A percentile compares a stretch with the other conserved stretches of the same genome.
Evolutionary conservation across 1,140 invertebrate genomes (phyloP).

Genomic region (Drosophila fuyamai): DNA sequence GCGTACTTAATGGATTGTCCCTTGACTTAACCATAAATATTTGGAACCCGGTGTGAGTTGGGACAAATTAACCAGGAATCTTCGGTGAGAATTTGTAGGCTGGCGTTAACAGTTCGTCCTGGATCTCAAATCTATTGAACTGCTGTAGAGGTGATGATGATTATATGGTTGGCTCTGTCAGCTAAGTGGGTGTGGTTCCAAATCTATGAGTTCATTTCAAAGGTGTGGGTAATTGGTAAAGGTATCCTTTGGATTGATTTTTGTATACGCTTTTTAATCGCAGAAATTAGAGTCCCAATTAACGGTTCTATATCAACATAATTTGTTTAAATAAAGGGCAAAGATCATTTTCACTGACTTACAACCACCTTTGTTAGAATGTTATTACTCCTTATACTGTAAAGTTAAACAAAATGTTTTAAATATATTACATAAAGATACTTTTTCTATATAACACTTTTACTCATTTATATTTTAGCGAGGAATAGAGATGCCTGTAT

Average conservation of each 20-base stretch:
- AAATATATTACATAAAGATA: too few species aligned
- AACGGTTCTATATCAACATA: too few species aligned
- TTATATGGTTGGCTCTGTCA: slow-evolving; percentile 32
- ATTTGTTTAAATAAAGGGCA: too few species aligned
- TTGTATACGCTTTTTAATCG: not conserved
- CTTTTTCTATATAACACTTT: too few species aligned
- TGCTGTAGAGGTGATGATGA: slow-evolving; percentile 36
- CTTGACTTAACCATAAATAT: slow-evolving; percentile 73
- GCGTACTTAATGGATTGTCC: slow-evolving; percentile 68
- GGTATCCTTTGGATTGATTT: too few species aligned
- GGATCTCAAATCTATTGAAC: slow-evolving; percentile 23
- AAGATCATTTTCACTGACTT: too few species aligned
- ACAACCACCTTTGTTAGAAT: too few species aligned
- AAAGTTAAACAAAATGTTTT: too few species aligned
- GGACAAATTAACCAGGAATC: slow-evolving; percentile 65
- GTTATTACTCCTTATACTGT: too few species aligned
- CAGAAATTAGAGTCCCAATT: too few species aligned
- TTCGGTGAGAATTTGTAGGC: slow-evolving; percentile 71
- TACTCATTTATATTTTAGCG: too few species aligned
- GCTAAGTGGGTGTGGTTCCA: slow-evolving; percentile 2
- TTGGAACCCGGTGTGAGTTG: slow-evolving; percentile 59
- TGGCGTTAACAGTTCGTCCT: slow-evolving; percentile 73
- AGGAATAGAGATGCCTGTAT: too few species aligned
- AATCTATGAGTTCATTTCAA: not conserved
- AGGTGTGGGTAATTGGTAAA: slow-evolving; percentile 16